phyloP scores from a whole-genome alignment of 2,888 invertebrate species.

The Salticus scenicus region DNA sequence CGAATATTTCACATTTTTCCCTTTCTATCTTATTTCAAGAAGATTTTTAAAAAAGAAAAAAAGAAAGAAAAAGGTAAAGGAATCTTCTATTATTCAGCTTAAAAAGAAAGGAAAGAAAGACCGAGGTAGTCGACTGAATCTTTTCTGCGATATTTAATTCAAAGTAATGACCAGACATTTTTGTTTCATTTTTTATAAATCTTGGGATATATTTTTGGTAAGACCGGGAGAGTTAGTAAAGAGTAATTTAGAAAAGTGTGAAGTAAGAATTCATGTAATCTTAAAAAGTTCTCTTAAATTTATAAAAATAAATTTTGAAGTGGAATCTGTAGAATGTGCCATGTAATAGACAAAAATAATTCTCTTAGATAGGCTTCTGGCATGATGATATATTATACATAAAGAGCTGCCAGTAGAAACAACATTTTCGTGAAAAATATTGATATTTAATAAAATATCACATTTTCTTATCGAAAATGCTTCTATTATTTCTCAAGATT shows the following conservation, averaged over 20 bases:
- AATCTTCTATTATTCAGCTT: constrained; percentile 10
- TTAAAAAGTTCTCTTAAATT: too few species aligned
- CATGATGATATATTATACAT: too few species aligned
- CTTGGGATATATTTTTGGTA: not conserved
- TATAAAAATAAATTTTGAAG: too few species aligned
- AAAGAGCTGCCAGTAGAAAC: too few species aligned
- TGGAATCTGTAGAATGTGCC: too few species aligned
- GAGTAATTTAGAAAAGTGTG: not conserved
- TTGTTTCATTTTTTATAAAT: not conserved
- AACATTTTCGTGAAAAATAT: too few species aligned
- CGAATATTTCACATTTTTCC: not conserved
- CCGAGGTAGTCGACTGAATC: not conserved
- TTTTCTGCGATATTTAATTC: constrained; percentile 25
- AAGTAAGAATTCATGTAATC: too few species aligned
- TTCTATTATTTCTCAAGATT: too few species aligned
- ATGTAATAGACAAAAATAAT: too few species aligned
- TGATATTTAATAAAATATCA: too few species aligned
- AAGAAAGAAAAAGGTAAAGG: not conserved
- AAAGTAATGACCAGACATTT: constrained; percentile 6
- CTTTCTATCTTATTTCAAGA: constrained; percentile 1
- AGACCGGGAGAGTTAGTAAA: not conserved
- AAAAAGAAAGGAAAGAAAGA: constrained; percentile 1
- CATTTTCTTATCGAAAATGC: too few species aligned
- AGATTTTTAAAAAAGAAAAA: constrained; percentile 11
- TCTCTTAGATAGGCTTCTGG: too few species aligned